Evolutionary conservation across 2,113 vertebrate species (phyloP), one percentile per base, ranked within the genome.

Genomic region (Myrmecophaga tridactyla): DNA sequence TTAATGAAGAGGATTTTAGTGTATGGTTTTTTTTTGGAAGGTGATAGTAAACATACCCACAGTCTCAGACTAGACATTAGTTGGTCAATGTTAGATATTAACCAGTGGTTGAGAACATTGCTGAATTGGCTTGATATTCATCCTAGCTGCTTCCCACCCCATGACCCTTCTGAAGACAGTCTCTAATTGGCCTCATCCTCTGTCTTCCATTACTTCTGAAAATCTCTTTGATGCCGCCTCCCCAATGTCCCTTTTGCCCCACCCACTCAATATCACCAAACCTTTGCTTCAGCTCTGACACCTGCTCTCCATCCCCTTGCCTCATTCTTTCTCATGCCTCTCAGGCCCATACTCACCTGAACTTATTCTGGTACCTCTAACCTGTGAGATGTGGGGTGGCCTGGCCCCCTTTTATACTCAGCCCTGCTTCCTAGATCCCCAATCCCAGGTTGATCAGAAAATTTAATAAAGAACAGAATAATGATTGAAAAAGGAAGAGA

Each of bases 391-490:
- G 17, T 18, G 4, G 46, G 8, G 21, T 36, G 4, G 4, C 29
- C 20, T 29, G 21, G 46, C 56, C 18, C 6, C 34, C 13, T 69
- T 48, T 82, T 76, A 23, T 36, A 20, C 46, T 73, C 1, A 4
- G n/a, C 7, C 69, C 21, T 85, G 65, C 39, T 58, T 94, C 56
- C 21, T 75, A 0, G 2, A 85, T 48, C 14, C 7, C 21, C 27
- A 39, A 36, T 25, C 48, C 20, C n/a, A 63, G 7, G 10, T 10
- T 20, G 15, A 23, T 67, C 72, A 86, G 73, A 82, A 48, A 65
- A 86, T 39, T 86, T 76, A n/a, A 51, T 62, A 43, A n/a, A 92
- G 60, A 87, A 27, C 21, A 56, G 65, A 93, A 75, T 27, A 58
- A 29, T 60, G 27, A 86, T 13, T 3, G 21, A 83, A 80, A 76